Base-by-base conservation (phyloP, 2,797 vertebrate genomes). In the Gorsachius magnificus region DNA sequence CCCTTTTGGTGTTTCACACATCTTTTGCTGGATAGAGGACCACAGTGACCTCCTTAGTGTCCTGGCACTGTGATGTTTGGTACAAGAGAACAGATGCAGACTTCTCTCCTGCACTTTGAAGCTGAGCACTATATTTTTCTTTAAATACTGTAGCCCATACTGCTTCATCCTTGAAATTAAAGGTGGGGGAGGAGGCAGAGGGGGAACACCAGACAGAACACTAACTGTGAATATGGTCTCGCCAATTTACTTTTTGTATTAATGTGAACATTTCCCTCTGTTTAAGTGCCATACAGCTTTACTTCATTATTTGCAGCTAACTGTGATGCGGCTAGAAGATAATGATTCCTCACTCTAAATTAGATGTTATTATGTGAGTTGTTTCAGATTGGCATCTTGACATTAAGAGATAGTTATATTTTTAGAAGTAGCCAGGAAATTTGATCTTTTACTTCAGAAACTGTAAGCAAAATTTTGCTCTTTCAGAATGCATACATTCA, bases 351-450 rank as follows among this genome's bases (percentile, higher is more conserved):
- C 50, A n/a, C 43, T 89, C n/a, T 86, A 94, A 96, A 91, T 96
- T 80, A 93, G 54, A 89, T 81, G 43, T 69, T 79, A 81, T 94
- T 83, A 71, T 66, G 63, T 31, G 72, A 91, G 54, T 78, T 90
- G 65, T 65, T 93, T 79, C 83, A 95, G 80, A 95, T 65, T 90
- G 93, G 76, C 64, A 71, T 92, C 65, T 87, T 91, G 76, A 94
- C 80, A 91, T 90, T 87, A 94, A 87, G 20, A 93, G 38, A 84
- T 19, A 43, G 50, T 46, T 88, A 56, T 64, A 95, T 94, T 96
- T 97, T 94, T 94, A 95, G 88, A 87, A 92, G 45, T 75, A 87
- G 63, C 45, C 83, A 80, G 92, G 83, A 95, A 96, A 95, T 96
- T 35, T 77, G 43, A 19, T 95, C 16, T 80, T 94, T 74, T 86